Evolutionary conservation across 1,140 invertebrate genomes (phyloP).

Genomic region (Wasmannia auropunctata): DNA sequence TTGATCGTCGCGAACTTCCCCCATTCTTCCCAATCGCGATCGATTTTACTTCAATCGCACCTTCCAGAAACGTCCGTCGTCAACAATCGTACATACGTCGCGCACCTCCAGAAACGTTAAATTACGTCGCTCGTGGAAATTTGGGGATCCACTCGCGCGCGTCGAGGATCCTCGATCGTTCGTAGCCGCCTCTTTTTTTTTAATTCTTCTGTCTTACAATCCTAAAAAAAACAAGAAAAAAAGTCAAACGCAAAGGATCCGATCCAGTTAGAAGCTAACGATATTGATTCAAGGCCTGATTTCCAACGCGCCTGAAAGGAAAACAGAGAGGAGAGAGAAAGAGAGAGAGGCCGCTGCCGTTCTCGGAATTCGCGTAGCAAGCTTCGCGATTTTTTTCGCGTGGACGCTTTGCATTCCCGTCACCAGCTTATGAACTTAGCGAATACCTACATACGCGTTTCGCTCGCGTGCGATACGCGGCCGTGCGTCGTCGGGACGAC

Average conservation of each 20-base stretch:
- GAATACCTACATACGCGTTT: no score
- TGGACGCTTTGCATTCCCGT: no score
- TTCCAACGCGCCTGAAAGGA: background rate
- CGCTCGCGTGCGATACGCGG: no score
- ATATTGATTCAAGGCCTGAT: background rate
- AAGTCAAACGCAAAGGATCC: background rate
- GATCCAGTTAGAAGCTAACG: background rate
- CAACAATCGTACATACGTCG: background rate
- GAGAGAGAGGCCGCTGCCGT: no score
- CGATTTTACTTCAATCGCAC: background rate
- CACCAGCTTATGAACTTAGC: no score
- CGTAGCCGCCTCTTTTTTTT: background rate
- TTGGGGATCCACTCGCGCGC: slow-evolving; percentile 3
- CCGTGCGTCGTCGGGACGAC: no score
- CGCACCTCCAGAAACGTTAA: background rate
- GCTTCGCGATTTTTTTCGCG: no score
- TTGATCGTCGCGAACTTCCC: no score
- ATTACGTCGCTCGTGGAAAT: background rate
- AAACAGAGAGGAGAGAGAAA: background rate
- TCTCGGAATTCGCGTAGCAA: no score
- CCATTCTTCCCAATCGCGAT: background rate
- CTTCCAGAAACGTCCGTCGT: background rate
- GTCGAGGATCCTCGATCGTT: background rate
- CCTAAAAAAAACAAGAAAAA: no score
- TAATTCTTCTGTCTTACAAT: background rate